phyloP scores from a whole-genome alignment of 2,888 invertebrate species.

The Nomada flava region DNA sequence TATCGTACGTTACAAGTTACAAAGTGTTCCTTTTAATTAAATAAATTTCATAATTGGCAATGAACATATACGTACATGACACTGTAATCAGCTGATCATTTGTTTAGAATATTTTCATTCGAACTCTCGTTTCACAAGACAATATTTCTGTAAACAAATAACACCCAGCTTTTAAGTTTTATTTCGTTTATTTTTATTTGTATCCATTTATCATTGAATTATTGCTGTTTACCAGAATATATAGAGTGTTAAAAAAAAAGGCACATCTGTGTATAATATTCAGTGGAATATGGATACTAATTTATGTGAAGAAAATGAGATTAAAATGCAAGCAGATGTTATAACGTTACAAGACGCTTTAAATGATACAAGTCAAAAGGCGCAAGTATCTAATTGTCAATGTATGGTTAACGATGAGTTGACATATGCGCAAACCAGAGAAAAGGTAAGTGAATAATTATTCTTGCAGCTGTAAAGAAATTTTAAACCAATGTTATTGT shows the following conservation, averaged over 20 bases:
- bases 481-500: background rate
- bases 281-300: conserved; percentile 66
- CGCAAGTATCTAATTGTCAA: conserved; percentile 30
- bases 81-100: conserved; percentile 45
- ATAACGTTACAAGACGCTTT: conserved; percentile 4
- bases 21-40: background rate
- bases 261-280: conserved; percentile 17
- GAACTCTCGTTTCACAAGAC: background rate
- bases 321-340: conserved; percentile 82
- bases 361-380: conserved; percentile 22
- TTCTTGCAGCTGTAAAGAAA: background rate
- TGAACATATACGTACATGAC: background rate
- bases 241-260: conserved; percentile 30
- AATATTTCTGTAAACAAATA: conserved; percentile 1
- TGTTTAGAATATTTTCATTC: conserved; percentile 32
- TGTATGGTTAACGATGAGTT: conserved; percentile 29
- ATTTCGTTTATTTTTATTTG: conserved; percentile 31
- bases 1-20: background rate
- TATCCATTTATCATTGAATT: conserved; percentile 34
- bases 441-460: conserved; percentile 43
- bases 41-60: conserved; percentile 21
- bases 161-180: background rate
- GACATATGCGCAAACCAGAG: conserved; percentile 9
- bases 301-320: conserved; percentile 49
- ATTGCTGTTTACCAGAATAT: conserved; percentile 40